phyloP scores from a whole-genome alignment of 2,888 invertebrate genomes.

The Drosophila siamana region DNA sequence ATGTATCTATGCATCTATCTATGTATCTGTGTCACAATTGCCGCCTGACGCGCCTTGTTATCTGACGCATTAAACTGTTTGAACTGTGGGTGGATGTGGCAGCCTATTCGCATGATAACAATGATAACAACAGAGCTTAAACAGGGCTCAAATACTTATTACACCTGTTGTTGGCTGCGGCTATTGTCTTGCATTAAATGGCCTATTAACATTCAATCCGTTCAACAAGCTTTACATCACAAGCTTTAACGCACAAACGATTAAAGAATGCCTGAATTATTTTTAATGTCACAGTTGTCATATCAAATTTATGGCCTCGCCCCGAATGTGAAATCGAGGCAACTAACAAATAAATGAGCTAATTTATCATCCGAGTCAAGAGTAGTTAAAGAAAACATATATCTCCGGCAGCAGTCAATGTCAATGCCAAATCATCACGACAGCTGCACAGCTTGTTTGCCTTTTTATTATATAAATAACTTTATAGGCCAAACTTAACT shows the following conservation, averaged over 20 bases:
- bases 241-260: too few species aligned
- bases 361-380: constrained; percentile 19
- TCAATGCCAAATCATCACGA: constrained; percentile 10
- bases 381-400: constrained; percentile 13
- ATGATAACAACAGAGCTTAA: constrained; percentile 56
- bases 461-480: constrained; percentile 39
- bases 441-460: constrained; percentile 26
- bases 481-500: constrained; percentile 23
- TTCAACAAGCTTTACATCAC: background rate
- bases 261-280: background rate
- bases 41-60: constrained; percentile 64
- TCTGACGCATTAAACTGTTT: constrained; percentile 74
- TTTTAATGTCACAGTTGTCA: background rate
- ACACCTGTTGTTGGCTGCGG: constrained; percentile 17
- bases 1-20: constrained; percentile 31
- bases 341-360: constrained; percentile 18
- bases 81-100: constrained; percentile 39
- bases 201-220: background rate
- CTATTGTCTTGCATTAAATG: constrained; percentile 8
- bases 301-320: background rate
- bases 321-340: constrained; percentile 5
- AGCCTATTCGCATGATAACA: constrained; percentile 68
- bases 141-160: constrained; percentile 43
- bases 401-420: constrained; percentile 2
- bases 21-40: constrained; percentile 32